A percentile compares a stretch with the other conserved stretches of the same genome.
These are phyloP conservation scores for Ericerus pela DNA, from an alignment of 1,140 invertebrate species.

Conservation along the genomic window DNA sequence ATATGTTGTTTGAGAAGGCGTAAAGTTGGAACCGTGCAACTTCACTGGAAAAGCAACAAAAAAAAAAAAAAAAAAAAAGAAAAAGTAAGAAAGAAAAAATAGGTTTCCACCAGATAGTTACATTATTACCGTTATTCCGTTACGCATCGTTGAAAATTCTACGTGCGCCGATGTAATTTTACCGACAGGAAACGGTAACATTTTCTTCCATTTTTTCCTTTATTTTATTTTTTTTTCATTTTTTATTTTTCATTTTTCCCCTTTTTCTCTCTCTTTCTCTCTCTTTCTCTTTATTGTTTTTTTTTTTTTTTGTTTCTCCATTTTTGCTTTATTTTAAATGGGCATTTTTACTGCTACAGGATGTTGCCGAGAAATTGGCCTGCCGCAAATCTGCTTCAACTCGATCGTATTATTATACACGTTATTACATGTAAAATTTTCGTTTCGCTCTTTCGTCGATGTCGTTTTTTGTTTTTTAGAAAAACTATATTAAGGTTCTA, in stretches of 20 bases:
- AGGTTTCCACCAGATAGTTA: conserved; percentile 10
- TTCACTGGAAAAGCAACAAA: too few species aligned
- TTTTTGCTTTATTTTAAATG: conserved; percentile 3
- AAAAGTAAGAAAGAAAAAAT: too few species aligned
- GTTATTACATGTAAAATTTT: neutral
- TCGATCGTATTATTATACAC: neutral
- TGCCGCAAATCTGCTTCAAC: neutral
- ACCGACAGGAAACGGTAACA: conserved; percentile 6
- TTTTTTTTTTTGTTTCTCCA: too few species aligned
- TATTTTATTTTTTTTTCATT: too few species aligned
- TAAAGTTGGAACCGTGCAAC: conserved; percentile 5
- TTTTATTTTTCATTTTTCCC: too few species aligned
- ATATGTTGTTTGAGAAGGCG: conserved; percentile 7
- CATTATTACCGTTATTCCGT: conserved; percentile 9
- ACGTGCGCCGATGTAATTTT: conserved; percentile 3
- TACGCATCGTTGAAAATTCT: conserved; percentile 10
- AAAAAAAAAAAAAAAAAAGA: too few species aligned
- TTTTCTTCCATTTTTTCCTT: too few species aligned
- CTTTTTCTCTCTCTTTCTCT: too few species aligned
- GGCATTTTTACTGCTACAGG: conserved; percentile 3
- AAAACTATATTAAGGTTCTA: too few species aligned
- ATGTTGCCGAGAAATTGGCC: conserved; percentile 7
- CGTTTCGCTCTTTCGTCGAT: too few species aligned
- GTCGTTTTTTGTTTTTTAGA: too few species aligned
- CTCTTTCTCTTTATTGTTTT: too few species aligned